phyloP scores from a whole-genome alignment of 2,888 invertebrate species.

The Drosophila hawaiiensis region DNA sequence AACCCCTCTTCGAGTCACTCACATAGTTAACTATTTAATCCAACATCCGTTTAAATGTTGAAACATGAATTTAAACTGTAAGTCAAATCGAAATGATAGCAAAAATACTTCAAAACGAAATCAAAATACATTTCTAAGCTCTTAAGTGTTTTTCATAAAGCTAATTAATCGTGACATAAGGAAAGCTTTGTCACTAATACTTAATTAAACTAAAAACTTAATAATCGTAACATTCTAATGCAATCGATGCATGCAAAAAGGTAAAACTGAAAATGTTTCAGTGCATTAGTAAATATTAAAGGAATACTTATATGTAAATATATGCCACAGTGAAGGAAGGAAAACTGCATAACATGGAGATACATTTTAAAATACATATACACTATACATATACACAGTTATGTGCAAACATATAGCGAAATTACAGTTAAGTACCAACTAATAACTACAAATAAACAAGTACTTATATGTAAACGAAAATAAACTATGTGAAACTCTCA shows the following conservation, averaged over 20 bases:
- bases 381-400: conserved; percentile 45
- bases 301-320: conserved; percentile 56
- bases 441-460: conserved; percentile 58
- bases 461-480: conserved; percentile 70
- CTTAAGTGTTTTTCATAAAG: conserved; percentile 75
- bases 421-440: conserved; percentile 77
- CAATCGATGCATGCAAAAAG: conserved; percentile 29
- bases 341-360: conserved; percentile 35
- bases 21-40: conserved; percentile 42
- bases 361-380: conserved; percentile 56
- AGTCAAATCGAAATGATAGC: conserved; percentile 38
- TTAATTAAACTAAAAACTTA: conserved; percentile 45
- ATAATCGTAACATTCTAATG: conserved; percentile 36
- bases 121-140: conserved; percentile 79
- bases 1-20: conserved; percentile 18
- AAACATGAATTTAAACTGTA: conserved; percentile 35
- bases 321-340: conserved; percentile 17
- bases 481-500: conserved; percentile 78
- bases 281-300: conserved; percentile 35
- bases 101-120: conserved; percentile 63
- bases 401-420: conserved; percentile 73
- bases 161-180: conserved; percentile 50
- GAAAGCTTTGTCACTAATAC: conserved; percentile 48
- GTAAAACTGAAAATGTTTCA: conserved; percentile 11
- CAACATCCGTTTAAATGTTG: conserved; percentile 37